Evolutionary conservation across 53 echinoderm and acorn worm species (phyloP).

Genomic region (Astropecten irregularis): DNA sequence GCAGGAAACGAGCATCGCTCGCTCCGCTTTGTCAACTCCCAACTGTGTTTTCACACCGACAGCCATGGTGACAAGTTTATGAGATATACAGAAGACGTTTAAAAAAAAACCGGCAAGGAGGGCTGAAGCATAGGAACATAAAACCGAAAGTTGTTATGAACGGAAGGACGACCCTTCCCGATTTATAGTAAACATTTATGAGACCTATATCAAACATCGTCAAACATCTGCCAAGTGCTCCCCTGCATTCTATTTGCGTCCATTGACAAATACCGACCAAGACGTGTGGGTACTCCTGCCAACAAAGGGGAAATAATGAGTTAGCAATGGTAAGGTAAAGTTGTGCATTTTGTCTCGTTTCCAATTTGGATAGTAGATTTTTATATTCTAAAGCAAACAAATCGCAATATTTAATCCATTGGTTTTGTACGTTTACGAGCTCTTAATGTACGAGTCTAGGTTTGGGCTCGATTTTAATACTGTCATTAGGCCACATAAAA

Average conservation of each 20-base stretch:
- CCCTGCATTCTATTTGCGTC: constrained; percentile 10
- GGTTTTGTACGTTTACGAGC: too few species aligned
- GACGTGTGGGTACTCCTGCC: constrained; percentile 16
- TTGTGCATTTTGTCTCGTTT: too few species aligned
- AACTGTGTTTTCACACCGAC: neutral
- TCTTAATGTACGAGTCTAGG: too few species aligned
- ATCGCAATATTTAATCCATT: too few species aligned
- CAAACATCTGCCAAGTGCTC: constrained; percentile 2
- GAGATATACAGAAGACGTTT: neutral
- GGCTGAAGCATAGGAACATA: neutral
- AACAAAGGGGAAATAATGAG: constrained; percentile 9
- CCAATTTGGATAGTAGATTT: too few species aligned
- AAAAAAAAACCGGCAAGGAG: constrained; percentile 16
- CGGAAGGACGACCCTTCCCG: neutral
- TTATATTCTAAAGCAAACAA: too few species aligned
- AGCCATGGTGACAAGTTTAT: neutral
- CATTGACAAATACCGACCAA: neutral
- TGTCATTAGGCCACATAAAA: too few species aligned
- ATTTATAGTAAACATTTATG: constrained; percentile 6
- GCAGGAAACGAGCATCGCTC: constrained; percentile 7
- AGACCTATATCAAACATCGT: constrained; percentile 27
- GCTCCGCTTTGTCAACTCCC: neutral
- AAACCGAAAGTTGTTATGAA: constrained; percentile 15
- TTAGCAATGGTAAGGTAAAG: neutral
- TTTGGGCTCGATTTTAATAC: too few species aligned